phyloP scores from a whole-genome alignment of 2,113 vertebrate species.

The Puma concolor region DNA sequence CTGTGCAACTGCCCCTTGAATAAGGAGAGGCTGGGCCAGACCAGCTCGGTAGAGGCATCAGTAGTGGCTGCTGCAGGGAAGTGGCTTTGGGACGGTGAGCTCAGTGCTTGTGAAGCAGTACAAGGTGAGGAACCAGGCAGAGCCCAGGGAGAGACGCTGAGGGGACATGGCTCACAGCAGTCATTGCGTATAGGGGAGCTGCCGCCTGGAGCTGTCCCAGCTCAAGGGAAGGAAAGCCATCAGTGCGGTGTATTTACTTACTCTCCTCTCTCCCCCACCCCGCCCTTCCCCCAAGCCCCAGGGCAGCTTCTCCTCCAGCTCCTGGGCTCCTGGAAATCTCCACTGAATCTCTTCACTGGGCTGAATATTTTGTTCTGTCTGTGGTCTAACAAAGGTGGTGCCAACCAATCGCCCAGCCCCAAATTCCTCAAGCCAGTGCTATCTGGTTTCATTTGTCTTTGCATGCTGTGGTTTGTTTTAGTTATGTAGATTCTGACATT shows the following conservation, averaged over 20 bases:
- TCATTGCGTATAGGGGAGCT: neutral
- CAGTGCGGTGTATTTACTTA: rapidly evolving
- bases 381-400: neutral
- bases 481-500: neutral
- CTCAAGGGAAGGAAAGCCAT: neutral
- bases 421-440: neutral
- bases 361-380: neutral
- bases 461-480: neutral
- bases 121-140: neutral
- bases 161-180: too few species aligned
- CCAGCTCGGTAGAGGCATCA: rapidly evolving
- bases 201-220: neutral
- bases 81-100: neutral
- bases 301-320: neutral
- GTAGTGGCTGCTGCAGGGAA: too few species aligned
- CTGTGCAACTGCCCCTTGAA: neutral
- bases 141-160: neutral
- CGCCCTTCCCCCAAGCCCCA: neutral
- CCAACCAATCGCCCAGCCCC: neutral
- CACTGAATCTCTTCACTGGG: neutral
- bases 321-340: neutral
- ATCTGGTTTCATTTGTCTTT: neutral
- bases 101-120: neutral
- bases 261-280: neutral
- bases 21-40: neutral